Evolutionary conservation across 2,888 invertebrate genomes (phyloP).

Genomic region (Pomacea canaliculata): DNA sequence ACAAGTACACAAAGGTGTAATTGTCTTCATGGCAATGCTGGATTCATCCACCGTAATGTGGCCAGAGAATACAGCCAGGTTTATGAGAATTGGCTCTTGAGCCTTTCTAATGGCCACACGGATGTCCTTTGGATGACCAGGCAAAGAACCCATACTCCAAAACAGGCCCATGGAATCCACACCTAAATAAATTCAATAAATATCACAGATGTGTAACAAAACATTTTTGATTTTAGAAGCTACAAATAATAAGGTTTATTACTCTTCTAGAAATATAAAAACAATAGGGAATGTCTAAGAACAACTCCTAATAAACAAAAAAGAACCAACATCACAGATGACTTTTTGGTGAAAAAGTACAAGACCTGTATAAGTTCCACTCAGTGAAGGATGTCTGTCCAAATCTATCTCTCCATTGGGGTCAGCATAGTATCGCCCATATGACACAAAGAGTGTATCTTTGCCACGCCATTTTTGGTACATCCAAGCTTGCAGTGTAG

Average conservation of each 20-base stretch:
- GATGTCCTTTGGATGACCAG: conserved; percentile 26
- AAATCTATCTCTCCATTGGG: conserved; percentile 19
- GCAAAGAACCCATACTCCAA: conserved; percentile 45
- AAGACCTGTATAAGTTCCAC: conserved; percentile 27
- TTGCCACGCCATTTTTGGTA: background rate
- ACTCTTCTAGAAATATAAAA: background rate
- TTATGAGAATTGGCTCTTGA: conserved; percentile 38
- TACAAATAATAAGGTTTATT: background rate
- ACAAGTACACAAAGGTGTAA: conserved; percentile 4
- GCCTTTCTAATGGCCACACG: conserved; percentile 50
- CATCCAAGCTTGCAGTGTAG: background rate
- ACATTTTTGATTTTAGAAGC: background rate
- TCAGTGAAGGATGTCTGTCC: conserved; percentile 11
- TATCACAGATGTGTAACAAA: background rate
- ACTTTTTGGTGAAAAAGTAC: background rate
- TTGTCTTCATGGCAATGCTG: background rate
- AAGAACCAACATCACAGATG: background rate
- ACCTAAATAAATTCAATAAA: conserved; percentile 34
- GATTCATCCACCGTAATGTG: conserved; percentile 25
- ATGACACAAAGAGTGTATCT: conserved; percentile 1
- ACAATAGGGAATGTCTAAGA: background rate
- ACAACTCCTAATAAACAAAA: background rate
- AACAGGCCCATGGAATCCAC: conserved; percentile 57
- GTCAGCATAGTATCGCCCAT: conserved; percentile 24
- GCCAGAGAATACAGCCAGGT: conserved; percentile 40